These are phyloP conservation scores for Apis mellifera DNA, from an alignment of 1,140 invertebrate species.

Conservation along the genomic window Amel_HAv3.1 CM009937.2:8044501-8045000, in stretches of 20 bases:
- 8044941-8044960: no score
- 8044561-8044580: not conserved
- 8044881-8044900: no score
- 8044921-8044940: no score
- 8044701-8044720: not conserved
- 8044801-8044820: no score
- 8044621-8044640: slow-evolving; percentile 9
- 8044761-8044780: not conserved
- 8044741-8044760: not conserved
- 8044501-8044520: slow-evolving; percentile 27
- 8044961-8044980: no score
- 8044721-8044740: not conserved
- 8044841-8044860: no score
- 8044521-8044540: not conserved
- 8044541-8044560: slow-evolving; percentile 45
- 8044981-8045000: no score
- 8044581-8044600: slow-evolving; percentile 13
- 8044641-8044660: not conserved
- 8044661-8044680: slow-evolving; percentile 23
- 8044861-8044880: no score
- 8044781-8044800: no score
- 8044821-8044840: no score
- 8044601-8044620: slow-evolving; percentile 13
- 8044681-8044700: no score
- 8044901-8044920: no score